These are phyloP conservation scores for Eulemur rufifrons DNA, from an alignment of 2,113 vertebrate species.

Conservation along the genomic window DNA sequence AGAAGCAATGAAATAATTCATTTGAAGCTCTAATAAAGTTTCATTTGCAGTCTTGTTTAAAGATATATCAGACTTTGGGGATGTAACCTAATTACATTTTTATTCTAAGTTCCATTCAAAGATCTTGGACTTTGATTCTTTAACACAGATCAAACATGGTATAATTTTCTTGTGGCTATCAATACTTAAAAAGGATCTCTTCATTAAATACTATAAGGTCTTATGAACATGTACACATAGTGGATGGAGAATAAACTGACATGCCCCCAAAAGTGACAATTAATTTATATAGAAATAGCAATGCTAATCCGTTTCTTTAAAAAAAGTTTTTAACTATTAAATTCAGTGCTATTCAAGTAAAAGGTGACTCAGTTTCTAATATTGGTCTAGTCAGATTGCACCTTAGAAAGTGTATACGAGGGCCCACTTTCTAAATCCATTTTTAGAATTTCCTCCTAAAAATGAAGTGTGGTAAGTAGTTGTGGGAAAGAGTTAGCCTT, in stretches of 20 bases:
- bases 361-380: conserved; percentile 27
- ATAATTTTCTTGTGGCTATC: conserved; percentile 92
- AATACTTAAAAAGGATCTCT: conserved; percentile 90
- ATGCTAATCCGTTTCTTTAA: conserved; percentile 26
- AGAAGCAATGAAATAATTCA: conserved; percentile 88
- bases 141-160: conserved; percentile 87
- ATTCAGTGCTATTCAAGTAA: neutral
- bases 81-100: conserved; percentile 90
- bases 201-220: conserved; percentile 89
- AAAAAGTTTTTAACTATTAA: neutral
- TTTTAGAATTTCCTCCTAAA: neutral
- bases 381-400: neutral
- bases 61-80: conserved; percentile 89
- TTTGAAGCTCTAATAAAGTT: conserved; percentile 90
- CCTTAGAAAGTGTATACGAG: neutral
- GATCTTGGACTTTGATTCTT: conserved; percentile 85
- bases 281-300: conserved; percentile 30
- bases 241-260: conserved; percentile 69
- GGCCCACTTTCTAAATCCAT: neutral
- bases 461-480: neutral
- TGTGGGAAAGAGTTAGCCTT: neutral
- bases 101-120: conserved; percentile 85
- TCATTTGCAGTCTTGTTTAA: conserved; percentile 88
- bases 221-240: conserved; percentile 72
- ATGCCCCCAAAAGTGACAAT: conserved; percentile 53